Evolutionary conservation across 2,113 vertebrate genomes (phyloP).

Genomic region (Atherinomorus stipes): DNA sequence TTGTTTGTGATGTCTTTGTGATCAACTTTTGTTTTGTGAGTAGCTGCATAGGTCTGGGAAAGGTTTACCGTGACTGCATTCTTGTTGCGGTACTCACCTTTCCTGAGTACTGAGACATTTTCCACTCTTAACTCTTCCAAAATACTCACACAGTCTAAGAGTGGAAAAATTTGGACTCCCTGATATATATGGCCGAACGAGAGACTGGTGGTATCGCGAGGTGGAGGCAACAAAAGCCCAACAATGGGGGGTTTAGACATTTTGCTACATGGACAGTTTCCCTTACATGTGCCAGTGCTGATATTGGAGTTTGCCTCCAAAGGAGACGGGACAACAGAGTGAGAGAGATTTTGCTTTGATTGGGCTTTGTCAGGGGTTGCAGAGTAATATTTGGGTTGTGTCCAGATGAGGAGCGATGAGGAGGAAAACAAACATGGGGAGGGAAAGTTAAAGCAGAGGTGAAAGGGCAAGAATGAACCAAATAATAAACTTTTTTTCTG

Average conservation of each 20-base stretch:
- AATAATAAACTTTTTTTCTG: slow-evolving; percentile 18
- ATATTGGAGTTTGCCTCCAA: slow-evolving; percentile 83
- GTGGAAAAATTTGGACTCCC: slow-evolving; percentile 67
- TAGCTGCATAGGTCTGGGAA: slow-evolving; percentile 5
- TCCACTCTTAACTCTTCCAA: slow-evolving; percentile 74
- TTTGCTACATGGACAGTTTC: slow-evolving; percentile 87
- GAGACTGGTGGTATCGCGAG: slow-evolving; percentile 55
- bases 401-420: slow-evolving; percentile 30
- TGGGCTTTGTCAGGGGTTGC: slow-evolving; percentile 65
- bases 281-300: slow-evolving; percentile 82
- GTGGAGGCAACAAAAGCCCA: slow-evolving; percentile 78
- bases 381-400: slow-evolving; percentile 37
- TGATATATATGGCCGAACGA: slow-evolving; percentile 80
- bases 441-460: slow-evolving; percentile 27
- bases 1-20: slow-evolving; percentile 6
- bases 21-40: slow-evolving; percentile 26
- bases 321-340: slow-evolving; percentile 59
- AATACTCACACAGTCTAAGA: slow-evolving; percentile 68
- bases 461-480: slow-evolving; percentile 6
- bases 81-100: slow-evolving; percentile 86
- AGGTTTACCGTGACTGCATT: slow-evolving; percentile 14
- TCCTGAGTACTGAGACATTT: slow-evolving; percentile 91
- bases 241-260: slow-evolving; percentile 84
- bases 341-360: slow-evolving; percentile 86
- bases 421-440: slow-evolving; percentile 37